Evolutionary conservation across 2,888 invertebrate genomes (phyloP).

Genomic region (Clusia tigrina): DNA sequence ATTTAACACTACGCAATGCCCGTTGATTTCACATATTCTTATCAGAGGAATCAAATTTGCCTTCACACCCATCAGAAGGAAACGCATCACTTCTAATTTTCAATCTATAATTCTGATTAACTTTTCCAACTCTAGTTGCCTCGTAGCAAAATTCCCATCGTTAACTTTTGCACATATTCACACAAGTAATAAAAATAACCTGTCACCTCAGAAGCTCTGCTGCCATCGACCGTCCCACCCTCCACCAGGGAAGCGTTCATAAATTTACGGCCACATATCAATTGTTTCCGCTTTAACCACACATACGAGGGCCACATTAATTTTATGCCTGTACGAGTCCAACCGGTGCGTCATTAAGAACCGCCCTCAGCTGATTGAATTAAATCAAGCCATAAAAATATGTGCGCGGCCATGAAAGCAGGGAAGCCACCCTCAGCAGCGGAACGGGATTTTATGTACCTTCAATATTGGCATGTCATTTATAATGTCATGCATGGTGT

Average conservation of each 20-base stretch:
- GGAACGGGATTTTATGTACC: not conserved
- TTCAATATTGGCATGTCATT: conserved; percentile 17
- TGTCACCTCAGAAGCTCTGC: too few relatives aligned
- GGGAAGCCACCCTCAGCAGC: not conserved
- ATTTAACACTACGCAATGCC: too few relatives aligned
- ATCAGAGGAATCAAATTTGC: too few relatives aligned
- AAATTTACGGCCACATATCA: not conserved
- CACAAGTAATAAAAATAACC: too few relatives aligned
- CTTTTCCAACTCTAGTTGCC: too few relatives aligned
- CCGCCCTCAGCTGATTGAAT: not conserved
- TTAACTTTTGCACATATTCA: too few relatives aligned
- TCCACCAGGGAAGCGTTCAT: not conserved
- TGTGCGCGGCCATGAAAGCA: not conserved
- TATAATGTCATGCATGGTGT: not conserved
- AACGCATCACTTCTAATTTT: too few relatives aligned
- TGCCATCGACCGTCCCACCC: not conserved
- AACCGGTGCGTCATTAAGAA: conserved; percentile 14
- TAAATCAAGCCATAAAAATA: not conserved
- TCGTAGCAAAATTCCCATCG: too few relatives aligned
- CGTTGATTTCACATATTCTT: too few relatives aligned
- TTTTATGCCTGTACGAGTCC: conserved; percentile 22
- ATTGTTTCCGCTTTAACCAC: not conserved
- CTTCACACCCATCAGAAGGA: too few relatives aligned
- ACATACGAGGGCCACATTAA: conserved; percentile 15
- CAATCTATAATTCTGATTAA: too few relatives aligned